Evolutionary conservation across 2,888 invertebrate species (phyloP).

Genomic region (Calliphora vomitoria): DNA sequence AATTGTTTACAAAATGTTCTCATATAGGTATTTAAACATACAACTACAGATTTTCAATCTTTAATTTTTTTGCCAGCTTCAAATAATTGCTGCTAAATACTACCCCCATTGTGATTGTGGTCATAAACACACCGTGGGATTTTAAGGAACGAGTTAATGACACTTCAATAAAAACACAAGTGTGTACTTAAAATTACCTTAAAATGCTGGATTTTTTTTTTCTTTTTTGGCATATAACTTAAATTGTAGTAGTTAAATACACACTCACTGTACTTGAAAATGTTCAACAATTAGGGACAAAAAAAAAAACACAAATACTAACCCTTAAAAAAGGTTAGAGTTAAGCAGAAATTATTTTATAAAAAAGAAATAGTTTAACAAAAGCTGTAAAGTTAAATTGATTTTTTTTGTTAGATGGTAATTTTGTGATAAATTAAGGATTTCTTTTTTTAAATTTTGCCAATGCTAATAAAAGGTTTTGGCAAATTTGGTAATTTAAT

Average conservation of each 20-base stretch:
- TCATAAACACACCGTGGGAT: conserved; percentile 85
- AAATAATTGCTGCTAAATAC: conserved; percentile 63
- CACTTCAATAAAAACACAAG: conserved; percentile 71
- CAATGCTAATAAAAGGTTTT: conserved; percentile 34
- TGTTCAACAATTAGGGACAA: conserved; percentile 5
- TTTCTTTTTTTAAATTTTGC: conserved; percentile 11
- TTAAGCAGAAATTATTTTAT: background rate
- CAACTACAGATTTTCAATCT: background rate
- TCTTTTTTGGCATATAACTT: conserved; percentile 36
- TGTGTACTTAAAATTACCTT: conserved; percentile 60
- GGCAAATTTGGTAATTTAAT: background rate
- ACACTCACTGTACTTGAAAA: conserved; percentile 52
- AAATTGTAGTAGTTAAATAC: conserved; percentile 45
- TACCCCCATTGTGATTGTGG: conserved; percentile 83
- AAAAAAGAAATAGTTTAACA: conserved; percentile 6
- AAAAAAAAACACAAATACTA: conserved; percentile 34
- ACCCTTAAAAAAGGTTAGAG: conserved; percentile 46
- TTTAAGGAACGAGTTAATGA: conserved; percentile 76
- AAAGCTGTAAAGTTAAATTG: conserved; percentile 47
- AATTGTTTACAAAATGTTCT: background rate
- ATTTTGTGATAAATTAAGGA: background rate
- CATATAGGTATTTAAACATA: background rate
- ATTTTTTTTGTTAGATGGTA: background rate
- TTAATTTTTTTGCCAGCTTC: background rate
- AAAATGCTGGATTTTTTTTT: conserved; percentile 27